Evolutionary conservation across 2,797 vertebrate species (phyloP).

Genomic region (Chelon labrosus): DNA sequence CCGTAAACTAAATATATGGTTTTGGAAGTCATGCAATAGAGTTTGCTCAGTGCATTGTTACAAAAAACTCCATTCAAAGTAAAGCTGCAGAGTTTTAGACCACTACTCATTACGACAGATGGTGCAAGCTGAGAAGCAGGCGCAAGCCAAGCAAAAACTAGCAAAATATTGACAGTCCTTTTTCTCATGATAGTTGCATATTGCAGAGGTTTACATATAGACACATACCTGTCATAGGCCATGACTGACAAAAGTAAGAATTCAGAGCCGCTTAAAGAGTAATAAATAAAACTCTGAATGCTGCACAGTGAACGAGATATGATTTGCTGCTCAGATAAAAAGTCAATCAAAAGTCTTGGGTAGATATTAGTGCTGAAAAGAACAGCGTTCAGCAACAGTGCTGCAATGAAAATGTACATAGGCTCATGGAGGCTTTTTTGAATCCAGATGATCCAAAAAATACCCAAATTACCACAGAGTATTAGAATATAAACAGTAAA

Average conservation of each 20-base stretch:
- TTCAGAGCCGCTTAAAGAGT: constrained; percentile 16
- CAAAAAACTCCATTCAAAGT: too few relatives aligned
- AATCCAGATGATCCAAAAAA: constrained; percentile 42
- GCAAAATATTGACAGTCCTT: neutral
- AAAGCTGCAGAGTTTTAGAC: too few relatives aligned
- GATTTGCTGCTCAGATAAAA: constrained; percentile 24
- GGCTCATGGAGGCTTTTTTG: constrained; percentile 40
- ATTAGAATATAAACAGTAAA: constrained; percentile 45
- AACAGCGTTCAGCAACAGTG: constrained; percentile 53
- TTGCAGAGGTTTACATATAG: constrained; percentile 57
- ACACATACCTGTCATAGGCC: constrained; percentile 58
- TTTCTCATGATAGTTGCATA: constrained; percentile 38
- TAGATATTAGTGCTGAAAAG: constrained; percentile 47
- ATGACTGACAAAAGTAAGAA: constrained; percentile 51
- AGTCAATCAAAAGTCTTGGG: constrained; percentile 52
- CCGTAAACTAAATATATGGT: too few relatives aligned
- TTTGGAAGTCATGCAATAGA: too few relatives aligned
- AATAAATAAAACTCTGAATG: constrained; percentile 25
- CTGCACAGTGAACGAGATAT: constrained; percentile 20
- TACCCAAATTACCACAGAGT: constrained; percentile 39
- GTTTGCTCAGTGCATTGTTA: too few relatives aligned
- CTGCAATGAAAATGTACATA: constrained; percentile 65
- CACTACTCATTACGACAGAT: too few relatives aligned
- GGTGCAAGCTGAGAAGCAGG: constrained; percentile 21
- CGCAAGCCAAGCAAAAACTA: neutral